Conservation (phyloP, 2,797 vertebrate species). For the Gambusia yucatana region DNA sequence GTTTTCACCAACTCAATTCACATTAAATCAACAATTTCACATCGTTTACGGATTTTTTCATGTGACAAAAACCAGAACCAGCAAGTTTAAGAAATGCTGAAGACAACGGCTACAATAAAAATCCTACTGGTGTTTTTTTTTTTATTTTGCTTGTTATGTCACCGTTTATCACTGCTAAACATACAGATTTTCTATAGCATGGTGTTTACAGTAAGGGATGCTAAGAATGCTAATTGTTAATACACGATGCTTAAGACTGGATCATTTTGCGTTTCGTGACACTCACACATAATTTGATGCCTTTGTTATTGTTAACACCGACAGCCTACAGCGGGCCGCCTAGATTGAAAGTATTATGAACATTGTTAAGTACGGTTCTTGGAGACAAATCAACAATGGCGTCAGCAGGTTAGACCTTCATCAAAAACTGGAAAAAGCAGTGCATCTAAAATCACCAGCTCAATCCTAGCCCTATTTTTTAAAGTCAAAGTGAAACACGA, state of each 20-base stretch:
- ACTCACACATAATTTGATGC: neutral
- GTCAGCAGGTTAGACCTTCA: neutral
- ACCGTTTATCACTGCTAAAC: too few relatives aligned
- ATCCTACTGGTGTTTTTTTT: too few relatives aligned
- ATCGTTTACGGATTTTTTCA: too few relatives aligned
- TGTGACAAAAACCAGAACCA: too few relatives aligned
- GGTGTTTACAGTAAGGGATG: neutral
- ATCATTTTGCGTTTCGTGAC: neutral
- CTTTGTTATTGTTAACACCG: neutral
- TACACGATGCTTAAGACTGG: neutral
- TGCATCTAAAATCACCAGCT: neutral
- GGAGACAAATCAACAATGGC: neutral
- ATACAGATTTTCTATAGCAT: too few relatives aligned
- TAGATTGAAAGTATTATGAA: neutral
- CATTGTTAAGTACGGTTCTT: neutral
- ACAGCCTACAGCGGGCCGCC: neutral
- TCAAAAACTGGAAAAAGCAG: neutral
- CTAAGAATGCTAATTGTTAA: neutral
- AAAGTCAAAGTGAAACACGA: neutral
- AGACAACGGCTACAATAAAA: too few relatives aligned
- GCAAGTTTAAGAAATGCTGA: too few relatives aligned
- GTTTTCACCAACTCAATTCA: too few relatives aligned
- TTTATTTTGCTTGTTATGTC: too few relatives aligned
- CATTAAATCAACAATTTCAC: too few relatives aligned
- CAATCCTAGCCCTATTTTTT: neutral